Conservation (phyloP, 1,140 invertebrate genomes). For the Trichonephila inaurata region DNA sequence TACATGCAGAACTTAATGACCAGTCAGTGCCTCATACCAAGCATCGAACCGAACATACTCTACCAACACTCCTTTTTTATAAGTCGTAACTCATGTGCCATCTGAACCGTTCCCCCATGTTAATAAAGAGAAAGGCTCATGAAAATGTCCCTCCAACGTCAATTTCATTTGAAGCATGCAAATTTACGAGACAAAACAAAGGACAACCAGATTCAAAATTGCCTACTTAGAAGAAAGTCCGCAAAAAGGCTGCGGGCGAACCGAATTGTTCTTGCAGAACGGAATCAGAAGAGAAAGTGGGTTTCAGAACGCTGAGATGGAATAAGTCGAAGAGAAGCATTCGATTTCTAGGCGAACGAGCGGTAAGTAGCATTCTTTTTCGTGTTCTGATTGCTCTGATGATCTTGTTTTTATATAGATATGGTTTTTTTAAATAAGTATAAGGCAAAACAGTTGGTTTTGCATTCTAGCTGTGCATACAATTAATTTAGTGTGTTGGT, state of each 20-base stretch:
- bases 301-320: not conserved
- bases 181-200: conserved; percentile 63
- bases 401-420: not conserved
- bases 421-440: not conserved
- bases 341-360: not conserved
- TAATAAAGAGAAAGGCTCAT: not conserved
- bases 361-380: not conserved
- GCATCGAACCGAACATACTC: not conserved
- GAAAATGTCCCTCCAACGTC: not conserved
- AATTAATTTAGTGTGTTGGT: not conserved
- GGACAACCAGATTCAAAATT: conserved; percentile 29
- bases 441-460: not conserved
- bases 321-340: not conserved
- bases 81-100: not conserved
- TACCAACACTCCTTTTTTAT: not conserved
- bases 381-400: not conserved
- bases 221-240: not conserved
- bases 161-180: conserved; percentile 43
- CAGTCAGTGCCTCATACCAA: not conserved
- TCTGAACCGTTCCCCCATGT: not conserved
- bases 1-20: not conserved
- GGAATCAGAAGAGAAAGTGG: not conserved
- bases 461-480: not conserved
- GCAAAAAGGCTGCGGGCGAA: not conserved
- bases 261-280: not conserved